Conservation (phyloP, 2,113 vertebrate genomes). For the Enhydra lutris region DNA sequence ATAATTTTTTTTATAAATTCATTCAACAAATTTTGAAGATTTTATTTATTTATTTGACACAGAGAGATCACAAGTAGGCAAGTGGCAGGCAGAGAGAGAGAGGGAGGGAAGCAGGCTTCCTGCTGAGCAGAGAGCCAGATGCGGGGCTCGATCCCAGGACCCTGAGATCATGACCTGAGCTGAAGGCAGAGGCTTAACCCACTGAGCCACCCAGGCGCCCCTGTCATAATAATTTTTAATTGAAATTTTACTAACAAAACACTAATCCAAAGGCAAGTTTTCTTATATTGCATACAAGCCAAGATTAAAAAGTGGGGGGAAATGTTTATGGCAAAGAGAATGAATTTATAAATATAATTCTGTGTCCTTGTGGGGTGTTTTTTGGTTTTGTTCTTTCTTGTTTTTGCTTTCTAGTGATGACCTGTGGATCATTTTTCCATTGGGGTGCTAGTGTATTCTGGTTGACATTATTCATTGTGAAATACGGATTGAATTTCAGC, state of each 20-base stretch:
- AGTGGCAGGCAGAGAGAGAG: too few relatives aligned
- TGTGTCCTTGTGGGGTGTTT: background rate
- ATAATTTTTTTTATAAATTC: background rate
- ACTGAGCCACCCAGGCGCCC: too few relatives aligned
- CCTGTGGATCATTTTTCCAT: background rate
- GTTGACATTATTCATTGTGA: background rate
- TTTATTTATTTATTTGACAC: too few relatives aligned
- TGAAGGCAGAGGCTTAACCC: too few relatives aligned
- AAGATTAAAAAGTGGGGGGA: background rate
- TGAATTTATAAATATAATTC: background rate
- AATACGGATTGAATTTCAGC: background rate
- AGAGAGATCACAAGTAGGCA: too few relatives aligned
- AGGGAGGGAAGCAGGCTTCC: too few relatives aligned
- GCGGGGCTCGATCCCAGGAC: too few relatives aligned
- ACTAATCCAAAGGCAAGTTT: background rate
- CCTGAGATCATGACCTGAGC: too few relatives aligned
- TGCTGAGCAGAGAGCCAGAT: too few relatives aligned
- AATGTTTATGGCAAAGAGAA: background rate
- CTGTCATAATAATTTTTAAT: background rate
- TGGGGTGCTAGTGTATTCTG: background rate
- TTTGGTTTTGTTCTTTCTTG: background rate
- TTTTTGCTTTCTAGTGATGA: background rate
- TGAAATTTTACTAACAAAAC: background rate
- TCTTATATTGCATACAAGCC: background rate
- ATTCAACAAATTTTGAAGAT: too few relatives aligned